Evolutionary conservation across 2,113 vertebrate genomes (phyloP).

Genomic region (Elephantulus edwardii): DNA sequence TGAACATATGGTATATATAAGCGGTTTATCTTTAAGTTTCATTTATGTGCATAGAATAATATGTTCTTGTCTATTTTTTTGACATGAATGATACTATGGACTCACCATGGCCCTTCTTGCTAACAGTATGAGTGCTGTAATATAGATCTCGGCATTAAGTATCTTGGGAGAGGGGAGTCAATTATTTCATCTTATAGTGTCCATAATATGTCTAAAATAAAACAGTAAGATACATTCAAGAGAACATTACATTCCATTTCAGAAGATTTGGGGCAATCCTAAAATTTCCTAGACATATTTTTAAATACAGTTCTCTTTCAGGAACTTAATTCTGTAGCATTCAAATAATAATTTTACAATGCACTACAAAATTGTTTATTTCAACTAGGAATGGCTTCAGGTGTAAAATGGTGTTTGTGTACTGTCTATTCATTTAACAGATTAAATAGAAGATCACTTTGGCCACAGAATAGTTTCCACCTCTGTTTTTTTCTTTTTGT

Average conservation of each 20-base stretch:
- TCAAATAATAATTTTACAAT: conserved; percentile 59
- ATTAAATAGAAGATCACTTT: conserved; percentile 49
- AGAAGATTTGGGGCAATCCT: conserved; percentile 73
- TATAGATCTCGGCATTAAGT: conserved; percentile 49
- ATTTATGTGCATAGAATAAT: conserved; percentile 19
- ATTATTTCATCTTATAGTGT: conserved; percentile 49
- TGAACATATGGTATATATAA: conserved; percentile 6
- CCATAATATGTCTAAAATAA: conserved; percentile 66
- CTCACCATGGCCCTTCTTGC: conserved; percentile 48
- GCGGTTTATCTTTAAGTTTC: conserved; percentile 49
- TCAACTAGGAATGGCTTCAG: conserved; percentile 74
- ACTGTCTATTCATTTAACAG: conserved; percentile 64
- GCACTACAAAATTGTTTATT: conserved; percentile 76
- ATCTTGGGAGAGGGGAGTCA: conserved; percentile 32
- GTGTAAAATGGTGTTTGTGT: conserved; percentile 69
- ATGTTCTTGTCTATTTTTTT: conserved; percentile 9
- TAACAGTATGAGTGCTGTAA: neutral
- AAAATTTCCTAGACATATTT: conserved; percentile 70
- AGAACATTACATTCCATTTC: conserved; percentile 76
- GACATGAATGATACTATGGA: conserved; percentile 49
- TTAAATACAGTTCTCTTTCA: conserved; percentile 66
- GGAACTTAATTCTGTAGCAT: conserved; percentile 73
- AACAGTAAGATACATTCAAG: conserved; percentile 69
- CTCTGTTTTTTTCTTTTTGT: neutral
- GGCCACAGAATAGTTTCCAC: conserved; percentile 63